Evolutionary conservation across 2,888 invertebrate species (phyloP), one percentile per base, ranked within the genome.

Genomic region (Nebria brevicollis): DNA sequence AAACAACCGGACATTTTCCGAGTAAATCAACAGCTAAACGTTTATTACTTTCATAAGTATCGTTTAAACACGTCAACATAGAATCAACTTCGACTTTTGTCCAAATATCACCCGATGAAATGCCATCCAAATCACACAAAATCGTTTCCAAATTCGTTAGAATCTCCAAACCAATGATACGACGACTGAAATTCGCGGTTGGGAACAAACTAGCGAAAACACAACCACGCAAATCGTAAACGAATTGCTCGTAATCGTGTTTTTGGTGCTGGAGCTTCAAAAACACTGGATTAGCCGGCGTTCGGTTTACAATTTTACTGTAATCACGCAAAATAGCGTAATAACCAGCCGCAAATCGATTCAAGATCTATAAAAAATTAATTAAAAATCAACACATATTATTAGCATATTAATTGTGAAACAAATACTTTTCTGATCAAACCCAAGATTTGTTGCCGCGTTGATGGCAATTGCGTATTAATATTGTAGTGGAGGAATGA

Each of bases 21-120:
- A 95, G 87, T 76, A 95, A 89, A 2, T 91, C 89, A 10, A 93
- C 89, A 0, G 94, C 93, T 78, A 94, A 87, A 0, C 89, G 90
- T 87, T 96, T 96, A 87, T 96, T 96, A 8, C 90, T 89, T 87
- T 96, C 96, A 85, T 95, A 97, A 10, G 94, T 93, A 86, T 97
- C 96, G 41, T 91, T 89, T n/a, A 95, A 86, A 77, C 91, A 91
- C 0, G 89, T 85, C 64, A 93, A 87, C n/a, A 93, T 85, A 54
- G 88, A 88, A 6, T 90, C 89, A 1, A 91, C 89, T 80, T 91
- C 86, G 1, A 88, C 85, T 3, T 87, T 83, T 6, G 86, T 88
- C 89, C 91, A 90, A 6, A 77, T 66, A 11, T 72, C 3, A 10
- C 54, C 26, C 13, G 66, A n/a, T 10, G 73, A 54, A 72, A 26